Percentiles rank a stretch among this genome's conserved stretches.
These are phyloP conservation scores for Gymnocheta viridis DNA, from an alignment of 2,888 invertebrate genomes.

Conservation along the genomic window DNA sequence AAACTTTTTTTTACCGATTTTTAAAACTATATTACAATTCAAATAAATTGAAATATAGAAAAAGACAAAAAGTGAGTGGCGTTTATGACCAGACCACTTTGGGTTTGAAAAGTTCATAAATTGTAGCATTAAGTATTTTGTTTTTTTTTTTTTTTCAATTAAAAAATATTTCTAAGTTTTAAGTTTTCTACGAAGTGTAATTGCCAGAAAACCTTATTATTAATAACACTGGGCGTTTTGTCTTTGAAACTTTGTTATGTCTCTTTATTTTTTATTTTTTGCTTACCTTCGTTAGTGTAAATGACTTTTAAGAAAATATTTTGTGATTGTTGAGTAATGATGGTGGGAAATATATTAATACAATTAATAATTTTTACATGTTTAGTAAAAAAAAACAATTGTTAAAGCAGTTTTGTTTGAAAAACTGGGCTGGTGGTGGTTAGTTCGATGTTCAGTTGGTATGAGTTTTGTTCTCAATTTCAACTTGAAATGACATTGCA, in stretches of 20 bases:
- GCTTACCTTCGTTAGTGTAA: constrained; percentile 1
- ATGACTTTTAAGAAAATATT: constrained; percentile 7
- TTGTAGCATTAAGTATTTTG: constrained; percentile 26
- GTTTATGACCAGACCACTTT: constrained; percentile 14
- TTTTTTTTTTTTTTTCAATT: constrained; percentile 23
- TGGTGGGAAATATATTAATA: constrained; percentile 56
- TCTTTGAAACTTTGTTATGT: constrained; percentile 8
- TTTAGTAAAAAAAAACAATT: background rate
- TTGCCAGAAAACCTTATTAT: background rate
- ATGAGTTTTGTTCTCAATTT: constrained; percentile 48
- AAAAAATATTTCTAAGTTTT: constrained; percentile 16
- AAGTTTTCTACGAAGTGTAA: background rate
- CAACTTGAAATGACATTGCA: constrained; percentile 55
- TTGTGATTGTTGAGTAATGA: constrained; percentile 59
- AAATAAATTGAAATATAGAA: constrained; percentile 10
- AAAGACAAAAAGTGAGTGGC: constrained; percentile 53
- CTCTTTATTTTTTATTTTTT: too few relatives aligned
- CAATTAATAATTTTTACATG: background rate
- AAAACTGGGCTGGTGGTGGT: constrained; percentile 41
- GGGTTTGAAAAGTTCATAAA: constrained; percentile 7
- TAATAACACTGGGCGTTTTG: constrained; percentile 30
- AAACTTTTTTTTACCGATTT: constrained; percentile 1
- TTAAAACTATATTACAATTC: background rate
- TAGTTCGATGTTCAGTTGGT: background rate
- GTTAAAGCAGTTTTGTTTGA: background rate